phyloP scores from a whole-genome alignment of 2,888 invertebrate genomes.

The Cheilosia vernalis region DNA sequence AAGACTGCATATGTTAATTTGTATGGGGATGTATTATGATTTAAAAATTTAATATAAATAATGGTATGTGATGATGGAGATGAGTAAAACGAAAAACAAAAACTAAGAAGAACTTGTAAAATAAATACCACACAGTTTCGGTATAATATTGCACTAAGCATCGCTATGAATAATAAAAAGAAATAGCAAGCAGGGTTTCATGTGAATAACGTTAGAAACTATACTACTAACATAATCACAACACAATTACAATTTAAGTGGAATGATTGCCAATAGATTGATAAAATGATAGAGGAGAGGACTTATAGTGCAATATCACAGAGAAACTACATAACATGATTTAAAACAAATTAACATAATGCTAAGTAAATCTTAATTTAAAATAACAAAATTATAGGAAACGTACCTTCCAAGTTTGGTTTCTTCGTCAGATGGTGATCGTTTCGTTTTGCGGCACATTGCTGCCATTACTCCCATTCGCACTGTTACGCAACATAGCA shows the following conservation, averaged over 20 bases:
- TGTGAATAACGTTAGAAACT: too few species aligned
- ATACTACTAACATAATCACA: too few species aligned
- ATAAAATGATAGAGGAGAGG: too few species aligned
- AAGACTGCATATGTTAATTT: conserved; percentile 88
- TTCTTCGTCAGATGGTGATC: conserved; percentile 88
- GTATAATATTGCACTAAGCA: conserved; percentile 78
- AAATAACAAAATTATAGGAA: conserved; percentile 5
- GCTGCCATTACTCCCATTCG: conserved; percentile 88
- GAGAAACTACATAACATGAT: conserved; percentile 61
- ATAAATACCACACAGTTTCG: conserved; percentile 35
- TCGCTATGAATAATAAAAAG: conserved; percentile 18
- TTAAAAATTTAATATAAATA: conserved; percentile 71
- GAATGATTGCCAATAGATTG: too few species aligned
- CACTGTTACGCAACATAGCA: conserved; percentile 90
- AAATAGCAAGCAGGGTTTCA: not conserved
- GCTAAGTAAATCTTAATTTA: conserved; percentile 10
- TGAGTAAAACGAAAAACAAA: conserved; percentile 54
- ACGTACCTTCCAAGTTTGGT: conserved; percentile 93
- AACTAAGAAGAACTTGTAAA: conserved; percentile 26
- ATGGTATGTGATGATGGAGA: conserved; percentile 68
- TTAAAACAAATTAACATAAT: conserved; percentile 20
- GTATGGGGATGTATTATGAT: conserved; percentile 77
- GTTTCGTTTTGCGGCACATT: conserved; percentile 85
- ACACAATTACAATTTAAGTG: too few species aligned
- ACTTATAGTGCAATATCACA: conserved; percentile 82